A percentile compares a stretch with the other conserved stretches of the same genome.
These are phyloP conservation scores for Bilobella aurantiaca DNA, from an alignment of 1,140 invertebrate genomes.

Conservation along the genomic window DNA sequence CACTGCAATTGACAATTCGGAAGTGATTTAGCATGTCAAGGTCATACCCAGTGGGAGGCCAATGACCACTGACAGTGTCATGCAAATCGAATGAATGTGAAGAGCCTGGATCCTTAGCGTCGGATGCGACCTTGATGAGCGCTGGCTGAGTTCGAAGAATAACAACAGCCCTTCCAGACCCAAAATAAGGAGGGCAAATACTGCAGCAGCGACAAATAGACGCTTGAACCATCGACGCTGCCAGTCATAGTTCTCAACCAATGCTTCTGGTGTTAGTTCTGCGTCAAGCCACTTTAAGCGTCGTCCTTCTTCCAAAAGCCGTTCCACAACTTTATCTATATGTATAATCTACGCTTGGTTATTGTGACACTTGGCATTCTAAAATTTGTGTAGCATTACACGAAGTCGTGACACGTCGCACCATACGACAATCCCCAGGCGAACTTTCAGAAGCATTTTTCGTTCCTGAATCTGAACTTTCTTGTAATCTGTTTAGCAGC, in stretches of 20 bases:
- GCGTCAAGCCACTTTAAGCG: not conserved
- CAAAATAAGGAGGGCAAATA: not conserved
- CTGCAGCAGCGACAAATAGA: not conserved
- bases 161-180: not conserved
- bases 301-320: not conserved
- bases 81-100: not conserved
- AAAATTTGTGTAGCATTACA: not conserved
- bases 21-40: not conserved
- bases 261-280: not conserved
- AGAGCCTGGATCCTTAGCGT: not conserved
- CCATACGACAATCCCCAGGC: not conserved
- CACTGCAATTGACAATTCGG: too few species aligned
- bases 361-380: not conserved
- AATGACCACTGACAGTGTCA: not conserved
- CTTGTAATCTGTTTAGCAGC: not conserved
- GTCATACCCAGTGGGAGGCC: not conserved
- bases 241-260: not conserved
- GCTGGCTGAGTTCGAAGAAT: not conserved
- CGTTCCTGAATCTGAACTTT: not conserved
- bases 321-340: not conserved
- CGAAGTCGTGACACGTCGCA: not conserved
- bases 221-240: not conserved
- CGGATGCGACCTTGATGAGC: not conserved
- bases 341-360: not conserved
- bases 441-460: not conserved